Base-by-base conservation (phyloP, 2,888 invertebrate species). In the Philereme transversata region DNA sequence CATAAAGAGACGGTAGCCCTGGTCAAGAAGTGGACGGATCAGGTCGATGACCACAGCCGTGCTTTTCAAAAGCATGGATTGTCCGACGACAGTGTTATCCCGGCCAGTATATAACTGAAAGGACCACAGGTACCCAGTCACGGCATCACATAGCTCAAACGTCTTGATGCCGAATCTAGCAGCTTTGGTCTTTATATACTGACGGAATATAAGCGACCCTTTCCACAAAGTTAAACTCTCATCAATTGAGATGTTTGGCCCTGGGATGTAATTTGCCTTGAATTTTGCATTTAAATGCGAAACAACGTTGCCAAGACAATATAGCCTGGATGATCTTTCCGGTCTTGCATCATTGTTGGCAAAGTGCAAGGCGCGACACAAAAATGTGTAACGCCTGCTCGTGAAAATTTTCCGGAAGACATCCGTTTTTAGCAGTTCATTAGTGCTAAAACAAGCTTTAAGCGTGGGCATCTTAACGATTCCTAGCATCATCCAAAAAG, bases 401-500 rank as follows among this genome's bases (percentile, higher is more conserved):
- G 46, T 46, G 46, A 46, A 46, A 46, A 7, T 33, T 22, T 46
- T 46, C 22, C 47, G 33, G 22, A 22, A 22, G 22, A 22, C 22
- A 22, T 22, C 22, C 22, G 22, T 22, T 22, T 22, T 22, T 22
- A 22, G 22, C 22, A 22, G 22, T 22, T 22, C 22, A 22, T 22
- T 22, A 22, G 22, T 22, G 22, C 22, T 22, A 22, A 22, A 22
- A 22, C 22, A 22, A 22, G 22, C 22, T 22, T 22, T 22, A 22
- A 22, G 22, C 22, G 22, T 22, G 22, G 22, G 22, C 22, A 22
- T 22, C 3, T 22, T 22, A 22, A 22, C 22, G 22, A 52, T 9
- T 38, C 40, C 51, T 8, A 51, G 40, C 41, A 51, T 47, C 10
- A 47, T 47, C 47, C 47, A 47, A 47, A 47, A 47, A 5, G 53